Base-by-base conservation (phyloP, 2,797 vertebrate genomes). In the Myotis daubentonii region DNA sequence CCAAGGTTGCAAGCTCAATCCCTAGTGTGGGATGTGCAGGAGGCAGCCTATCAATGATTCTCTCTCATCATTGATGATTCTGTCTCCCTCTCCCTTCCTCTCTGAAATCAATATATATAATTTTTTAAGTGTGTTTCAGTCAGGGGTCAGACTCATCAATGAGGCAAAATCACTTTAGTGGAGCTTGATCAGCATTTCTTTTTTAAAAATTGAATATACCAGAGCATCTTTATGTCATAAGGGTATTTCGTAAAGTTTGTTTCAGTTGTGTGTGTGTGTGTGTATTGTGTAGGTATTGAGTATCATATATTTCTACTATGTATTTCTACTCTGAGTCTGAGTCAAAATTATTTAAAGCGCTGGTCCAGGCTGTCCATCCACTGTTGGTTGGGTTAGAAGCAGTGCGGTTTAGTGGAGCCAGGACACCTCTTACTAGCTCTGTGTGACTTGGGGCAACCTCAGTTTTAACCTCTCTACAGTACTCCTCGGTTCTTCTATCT, bases 211-310 rank as follows among this genome's bases (percentile, higher is more conserved):
- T 33, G 16, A 81, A 89, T 13, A 57, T 51, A 85, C 33, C 51
- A 75, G 30, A 25, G 51, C 12, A 80, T 51, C 8, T 82, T 79
- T 79, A 80, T 44, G 13, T 23, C 30, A 9, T 71, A 57, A 76
- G n/a, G 49, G 13, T 62, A 51, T 88, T 94, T 91, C 53, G 78
- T 44, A 23, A 85, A 94, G 15, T 75, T 84, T 82, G 68, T 94
- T 81, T 76, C 51, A 68, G 47, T 76, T 87, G 16, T 89, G n/a
- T 30, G 47, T 91, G 17, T 65, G 38, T 38, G 38, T 38, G 38
- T 38, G 5, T 36, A 36, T 28, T 86, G 33, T 15, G 5, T 80
- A 65, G 33, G 20, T 78, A 51, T 10, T 38, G 33, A 57, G 33
- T 62, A 83, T 70, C 81, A n/a, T 11, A 51, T 83, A 60, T 60